Percentiles rank a stretch among this genome's conserved stretches.
phyloP scores from a whole-genome alignment of 2,888 invertebrate genomes.

The Galeopsomyia nigrocyanea region DNA sequence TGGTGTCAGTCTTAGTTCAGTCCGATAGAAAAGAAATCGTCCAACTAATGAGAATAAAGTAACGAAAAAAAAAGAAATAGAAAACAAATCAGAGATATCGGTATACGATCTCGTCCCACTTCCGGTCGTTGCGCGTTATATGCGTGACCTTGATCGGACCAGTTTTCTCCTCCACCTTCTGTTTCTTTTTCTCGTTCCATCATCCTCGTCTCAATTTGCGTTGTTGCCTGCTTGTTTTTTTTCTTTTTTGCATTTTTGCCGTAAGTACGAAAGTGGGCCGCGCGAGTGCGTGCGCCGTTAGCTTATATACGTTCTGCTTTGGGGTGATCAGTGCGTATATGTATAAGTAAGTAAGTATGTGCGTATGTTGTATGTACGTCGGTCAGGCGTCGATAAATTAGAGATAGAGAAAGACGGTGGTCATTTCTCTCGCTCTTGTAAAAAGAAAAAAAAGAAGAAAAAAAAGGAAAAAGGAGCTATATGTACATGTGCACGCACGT shows the following conservation, averaged over 20 bases:
- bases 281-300: constrained; percentile 20
- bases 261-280: constrained; percentile 39
- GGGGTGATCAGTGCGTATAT: not conserved
- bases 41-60: not conserved
- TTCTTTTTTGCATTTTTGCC: not conserved
- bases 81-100: not conserved
- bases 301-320: constrained; percentile 5
- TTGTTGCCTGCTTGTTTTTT: constrained; percentile 8
- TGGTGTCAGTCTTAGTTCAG: constrained; percentile 28
- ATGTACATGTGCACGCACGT: constrained; percentile 22
- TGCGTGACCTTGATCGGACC: constrained; percentile 45
- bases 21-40: not conserved
- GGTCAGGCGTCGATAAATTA: no score
- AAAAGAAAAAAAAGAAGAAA: not conserved
- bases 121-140: constrained; percentile 3
- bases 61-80: not conserved
- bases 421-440: no score
- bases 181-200: constrained; percentile 10
- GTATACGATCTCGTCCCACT: no score
- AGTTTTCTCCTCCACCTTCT: constrained; percentile 33
- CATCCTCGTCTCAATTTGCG: constrained; percentile 31
- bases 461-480: constrained; percentile 4
- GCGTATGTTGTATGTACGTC: no score
- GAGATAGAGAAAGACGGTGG: no score
- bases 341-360: no score